These are phyloP conservation scores for Rhincodon typus DNA, from an alignment of 2,797 vertebrate species.

Conservation along the genomic window DNA sequence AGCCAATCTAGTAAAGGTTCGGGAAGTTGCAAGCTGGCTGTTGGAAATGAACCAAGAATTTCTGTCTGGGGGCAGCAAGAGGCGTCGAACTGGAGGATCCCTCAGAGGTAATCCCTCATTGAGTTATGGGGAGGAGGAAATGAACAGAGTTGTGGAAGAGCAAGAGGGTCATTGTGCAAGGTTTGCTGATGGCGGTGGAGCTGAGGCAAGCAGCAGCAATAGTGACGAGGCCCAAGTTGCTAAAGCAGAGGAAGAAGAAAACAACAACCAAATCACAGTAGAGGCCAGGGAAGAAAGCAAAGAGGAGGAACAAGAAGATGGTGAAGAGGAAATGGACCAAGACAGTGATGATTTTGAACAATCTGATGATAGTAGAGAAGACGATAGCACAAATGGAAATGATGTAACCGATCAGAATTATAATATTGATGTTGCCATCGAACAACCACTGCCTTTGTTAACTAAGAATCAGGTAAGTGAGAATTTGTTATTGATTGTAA, in stretches of 20 bases:
- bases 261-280: slow-evolving; percentile 64
- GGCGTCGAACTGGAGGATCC: slow-evolving; percentile 80
- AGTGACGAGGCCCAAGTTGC: slow-evolving; percentile 67
- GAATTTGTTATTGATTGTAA: background rate
- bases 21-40: slow-evolving; percentile 99
- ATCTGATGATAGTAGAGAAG: slow-evolving; percentile 86
- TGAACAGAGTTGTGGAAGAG: slow-evolving; percentile 84
- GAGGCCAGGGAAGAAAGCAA: slow-evolving; percentile 64
- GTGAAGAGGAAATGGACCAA: slow-evolving; percentile 90
- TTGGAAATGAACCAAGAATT: slow-evolving; percentile 99
- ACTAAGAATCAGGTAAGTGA: slow-evolving; percentile 81
- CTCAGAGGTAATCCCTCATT: slow-evolving; percentile 89
- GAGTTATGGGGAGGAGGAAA: slow-evolving; percentile 79
- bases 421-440: slow-evolving; percentile 70
- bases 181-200: slow-evolving; percentile 58
- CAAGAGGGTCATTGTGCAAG: slow-evolving; percentile 70
- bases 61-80: slow-evolving; percentile 99
- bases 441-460: slow-evolving; percentile 73
- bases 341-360: slow-evolving; percentile 97
- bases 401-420: slow-evolving; percentile 76
- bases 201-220: slow-evolving; percentile 47
- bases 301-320: slow-evolving; percentile 58
- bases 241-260: slow-evolving; percentile 61
- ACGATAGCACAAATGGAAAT: slow-evolving; percentile 78
- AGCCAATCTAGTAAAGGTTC: slow-evolving; percentile 99